These are phyloP conservation scores for Oryctes rhinoceros DNA, from an alignment of 1,140 invertebrate genomes.

Conservation along the genomic window DNA sequence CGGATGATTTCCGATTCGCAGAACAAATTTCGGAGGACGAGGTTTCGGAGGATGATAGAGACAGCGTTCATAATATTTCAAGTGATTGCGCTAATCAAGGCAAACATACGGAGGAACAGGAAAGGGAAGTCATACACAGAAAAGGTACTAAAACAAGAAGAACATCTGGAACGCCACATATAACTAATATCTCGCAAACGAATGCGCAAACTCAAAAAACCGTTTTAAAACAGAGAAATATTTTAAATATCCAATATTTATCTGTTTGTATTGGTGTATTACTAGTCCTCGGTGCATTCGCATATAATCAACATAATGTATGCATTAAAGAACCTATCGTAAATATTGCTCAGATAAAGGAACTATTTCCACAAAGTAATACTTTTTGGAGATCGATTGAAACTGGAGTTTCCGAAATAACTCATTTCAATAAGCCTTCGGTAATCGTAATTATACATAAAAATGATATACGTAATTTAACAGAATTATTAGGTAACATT, in stretches of 20 bases:
- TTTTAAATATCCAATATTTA: background rate
- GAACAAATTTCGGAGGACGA: background rate
- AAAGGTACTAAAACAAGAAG: no score
- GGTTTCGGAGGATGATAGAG: background rate
- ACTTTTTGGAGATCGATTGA: constrained; percentile 49
- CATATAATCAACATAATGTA: background rate
- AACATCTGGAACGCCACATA: no score
- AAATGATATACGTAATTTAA: constrained; percentile 44
- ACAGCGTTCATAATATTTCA: background rate
- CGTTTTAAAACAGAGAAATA: background rate
- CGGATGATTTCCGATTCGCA: no score
- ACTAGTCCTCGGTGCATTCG: background rate
- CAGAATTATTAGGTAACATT: constrained; percentile 48
- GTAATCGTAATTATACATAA: constrained; percentile 53
- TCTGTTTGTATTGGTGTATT: background rate
- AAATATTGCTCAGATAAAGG: background rate
- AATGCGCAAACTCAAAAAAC: background rate
- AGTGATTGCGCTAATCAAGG: background rate
- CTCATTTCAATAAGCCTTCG: constrained; percentile 47
- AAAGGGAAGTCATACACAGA: background rate
- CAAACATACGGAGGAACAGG: background rate
- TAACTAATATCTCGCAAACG: background rate
- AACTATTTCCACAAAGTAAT: constrained; percentile 44
- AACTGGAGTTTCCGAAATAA: constrained; percentile 48
- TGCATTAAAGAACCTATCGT: background rate